Base-by-base conservation (phyloP, 2,797 vertebrate species). In the Diplodus sargus region DNA sequence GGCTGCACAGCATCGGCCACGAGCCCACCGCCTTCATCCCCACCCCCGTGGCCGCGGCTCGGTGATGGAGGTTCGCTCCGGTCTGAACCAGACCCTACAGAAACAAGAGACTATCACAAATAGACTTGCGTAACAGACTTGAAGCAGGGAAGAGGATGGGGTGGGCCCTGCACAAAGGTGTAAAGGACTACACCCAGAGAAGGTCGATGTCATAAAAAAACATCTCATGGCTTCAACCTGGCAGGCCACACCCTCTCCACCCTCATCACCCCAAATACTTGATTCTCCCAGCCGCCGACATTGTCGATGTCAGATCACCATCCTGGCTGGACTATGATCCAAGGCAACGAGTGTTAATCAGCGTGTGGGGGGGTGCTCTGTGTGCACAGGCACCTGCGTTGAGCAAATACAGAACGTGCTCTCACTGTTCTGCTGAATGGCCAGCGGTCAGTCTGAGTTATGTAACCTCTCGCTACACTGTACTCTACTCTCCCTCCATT, bases 1-100 rank as follows among this genome's bases (percentile, higher is more conserved):
- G 96, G 62, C 94, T 98, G 82, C 97, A 97, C 94, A 97, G 96
- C 93, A 94, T 99, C 86, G 86, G 91, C 47, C 95, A 96, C 1
- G 96, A 96, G 85, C 85, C 96, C 52, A 85, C 95, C 22, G 71
- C 90, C 70, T 93, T 93, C 84, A 70, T 92, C 1, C 47, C 89
- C 57, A 63, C 84, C 8, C 66, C 87, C 0, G 82, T 93, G 49
- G 85, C 85, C 0, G 80, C 85, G 66, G 85, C 91, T 3, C 90
- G 82, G 57, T 94, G 91, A 93, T 43, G 61, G n/a, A 30, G 58
- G 52, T 45, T 65, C 4, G 3, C 43, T 18, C 47, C 7, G 60
- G 78, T 57, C 61, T 10, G 2, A 78, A 75, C 70, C 53, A 73
- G 74, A 86, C 85, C 74, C 57, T 60, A 72, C 69, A 54, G 62